phyloP scores from a whole-genome alignment of 2,113 vertebrate species.

The Strix uralensis region DNA sequence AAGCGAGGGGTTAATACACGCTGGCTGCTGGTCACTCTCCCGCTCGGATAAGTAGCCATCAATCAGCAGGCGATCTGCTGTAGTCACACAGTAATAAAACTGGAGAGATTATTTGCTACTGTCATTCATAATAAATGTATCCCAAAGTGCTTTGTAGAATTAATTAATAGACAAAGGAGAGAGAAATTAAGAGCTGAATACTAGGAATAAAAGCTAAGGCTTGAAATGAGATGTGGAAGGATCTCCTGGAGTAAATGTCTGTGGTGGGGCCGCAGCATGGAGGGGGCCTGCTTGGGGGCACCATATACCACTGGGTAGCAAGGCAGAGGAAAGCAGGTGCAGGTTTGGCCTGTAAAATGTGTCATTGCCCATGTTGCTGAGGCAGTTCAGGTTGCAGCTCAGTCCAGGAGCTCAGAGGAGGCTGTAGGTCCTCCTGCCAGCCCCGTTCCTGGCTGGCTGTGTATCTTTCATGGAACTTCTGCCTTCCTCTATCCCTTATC shows the following conservation, averaged over 20 bases:
- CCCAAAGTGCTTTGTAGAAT: slow-evolving; percentile 37
- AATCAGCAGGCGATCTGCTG: not conserved
- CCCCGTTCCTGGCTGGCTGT: not conserved
- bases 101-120: slow-evolving; percentile 26
- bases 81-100: not conserved
- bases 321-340: not conserved
- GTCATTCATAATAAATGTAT: slow-evolving; percentile 42
- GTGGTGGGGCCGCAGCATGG: not conserved
- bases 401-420: not conserved
- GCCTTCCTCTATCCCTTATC: not conserved
- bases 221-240: not conserved
- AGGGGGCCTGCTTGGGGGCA: accelerated
- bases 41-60: not conserved
- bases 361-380: accelerated
- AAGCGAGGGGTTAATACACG: not conserved
- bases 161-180: slow-evolving; percentile 36
- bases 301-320: accelerated
- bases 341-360: not conserved
- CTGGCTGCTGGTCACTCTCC: slow-evolving; percentile 24
- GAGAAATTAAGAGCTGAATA: not conserved
- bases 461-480: not conserved
- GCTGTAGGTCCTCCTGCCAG: not conserved
- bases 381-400: not conserved
- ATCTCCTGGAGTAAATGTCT: not conserved
- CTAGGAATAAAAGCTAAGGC: not conserved